Base-by-base conservation (phyloP, 2,797 vertebrate genomes). In the Balearica regulorum region DNA sequence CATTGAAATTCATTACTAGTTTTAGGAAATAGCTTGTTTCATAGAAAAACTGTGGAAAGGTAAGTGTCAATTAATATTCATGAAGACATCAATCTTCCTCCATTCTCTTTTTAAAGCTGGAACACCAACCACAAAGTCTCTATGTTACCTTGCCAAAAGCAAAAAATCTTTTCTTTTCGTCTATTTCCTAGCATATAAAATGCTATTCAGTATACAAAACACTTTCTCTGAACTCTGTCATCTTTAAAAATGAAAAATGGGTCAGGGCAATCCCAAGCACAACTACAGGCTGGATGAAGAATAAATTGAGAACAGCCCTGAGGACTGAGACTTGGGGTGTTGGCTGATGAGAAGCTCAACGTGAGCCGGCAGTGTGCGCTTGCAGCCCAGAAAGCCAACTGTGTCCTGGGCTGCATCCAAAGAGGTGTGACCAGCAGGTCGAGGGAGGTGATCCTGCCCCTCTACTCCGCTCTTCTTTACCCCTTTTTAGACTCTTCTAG, bases 41-140 rank as follows among this genome's bases (percentile, higher is more conserved):
- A 46, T 69, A 93, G 92, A 89, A 95, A 96, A 96, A 96, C 39
- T 87, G 94, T 97, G 94, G 96, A 96, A 97, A 98, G 96, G 96
- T 97, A 98, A 95, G 93, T 96, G 70, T 98, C 98, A 98, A 98
- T 98, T 98, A 98, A 97, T 98, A 98, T 97, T 98, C 97, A 98
- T 98, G 97, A 97, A 97, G 97, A 97, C 96, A 98, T 98, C 98
- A 97, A 61, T 98, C 97, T 98, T 97, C 96, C 83, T 97, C 95
- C 97, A 96, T 97, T 96, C 95, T 96, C 90, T 97, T 97, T 97
- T 97, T 97, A 96, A 97, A 98, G 87, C 95, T 97, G 97, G 96
- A 98, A 98, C 95, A 97, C 89, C 96, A 97, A 94, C 95, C 97
- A 97, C 87, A 94, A 97, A 95, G 90, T 87, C 90, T 90, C 93